These are phyloP conservation scores for Trypoxylon attenuatum DNA, from an alignment of 2,888 invertebrate genomes.

Conservation along the genomic window DNA sequence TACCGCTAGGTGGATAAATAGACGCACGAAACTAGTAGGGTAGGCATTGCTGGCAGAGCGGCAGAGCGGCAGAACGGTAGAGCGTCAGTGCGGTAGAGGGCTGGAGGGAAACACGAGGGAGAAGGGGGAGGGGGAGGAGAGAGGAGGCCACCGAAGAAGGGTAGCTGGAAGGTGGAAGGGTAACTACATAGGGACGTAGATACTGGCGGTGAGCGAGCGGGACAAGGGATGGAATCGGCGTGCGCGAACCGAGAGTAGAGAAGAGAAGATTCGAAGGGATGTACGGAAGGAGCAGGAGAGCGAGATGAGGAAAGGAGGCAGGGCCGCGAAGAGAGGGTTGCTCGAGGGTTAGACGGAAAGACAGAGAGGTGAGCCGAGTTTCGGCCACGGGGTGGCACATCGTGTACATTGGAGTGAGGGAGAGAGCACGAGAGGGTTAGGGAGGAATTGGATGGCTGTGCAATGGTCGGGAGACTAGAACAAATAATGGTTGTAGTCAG, in stretches of 20 bases:
- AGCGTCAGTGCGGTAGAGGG: not conserved
- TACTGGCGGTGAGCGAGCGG: not conserved
- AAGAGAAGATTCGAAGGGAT: not conserved
- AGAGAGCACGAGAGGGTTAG: slow-evolving; percentile 2
- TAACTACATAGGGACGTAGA: not conserved
- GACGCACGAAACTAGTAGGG: slow-evolving; percentile 60
- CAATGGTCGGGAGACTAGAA: slow-evolving; percentile 55
- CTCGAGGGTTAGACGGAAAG: slow-evolving; percentile 45
- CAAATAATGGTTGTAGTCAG: slow-evolving; percentile 70
- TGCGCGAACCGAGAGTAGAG: no score
- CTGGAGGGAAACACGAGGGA: not conserved
- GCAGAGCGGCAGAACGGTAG: not conserved
- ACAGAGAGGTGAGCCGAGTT: slow-evolving; percentile 25
- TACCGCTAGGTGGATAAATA: slow-evolving; percentile 73
- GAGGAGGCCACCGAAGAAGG: slow-evolving; percentile 3
- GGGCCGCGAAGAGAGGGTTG: slow-evolving; percentile 49
- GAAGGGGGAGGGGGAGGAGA: slow-evolving; percentile 21
- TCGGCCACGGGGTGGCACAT: slow-evolving; percentile 18
- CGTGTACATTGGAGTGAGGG: not conserved
- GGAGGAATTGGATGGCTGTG: slow-evolving; percentile 57
- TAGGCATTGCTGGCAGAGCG: slow-evolving; percentile 17
- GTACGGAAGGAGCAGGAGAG: not conserved
- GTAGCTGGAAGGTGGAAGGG: not conserved
- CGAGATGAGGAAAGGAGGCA: slow-evolving; percentile 35
- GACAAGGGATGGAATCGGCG: no score